Base-by-base conservation (phyloP, 2,888 invertebrate genomes). In the Xestia xanthographa region DNA sequence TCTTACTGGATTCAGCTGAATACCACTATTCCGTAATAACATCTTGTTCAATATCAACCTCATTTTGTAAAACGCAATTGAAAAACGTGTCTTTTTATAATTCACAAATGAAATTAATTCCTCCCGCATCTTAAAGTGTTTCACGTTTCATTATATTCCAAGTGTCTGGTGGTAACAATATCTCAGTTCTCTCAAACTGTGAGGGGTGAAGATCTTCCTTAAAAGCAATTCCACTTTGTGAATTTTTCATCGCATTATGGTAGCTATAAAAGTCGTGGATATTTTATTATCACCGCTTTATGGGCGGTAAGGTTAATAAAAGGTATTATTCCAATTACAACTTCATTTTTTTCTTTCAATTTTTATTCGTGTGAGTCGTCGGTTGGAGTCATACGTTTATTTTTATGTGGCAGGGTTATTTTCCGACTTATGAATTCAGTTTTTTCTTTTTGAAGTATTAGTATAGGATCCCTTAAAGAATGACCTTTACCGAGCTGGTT, bases 201-300 rank as follows among this genome's bases (percentile, higher is more conserved):
- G 50, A 75, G 73, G 74, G 67, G 71, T 74, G 83, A 86, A 85
- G 86, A 91, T 91, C 89, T 88, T 71, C 85, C 89, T 91, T 88
- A 89, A 92, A 93, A 92, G 93, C 92, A 94, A 94, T 94, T 92
- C 90, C 91, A 86, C 91, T 94, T 92, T 90, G 91, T 93, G 92
- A 94, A 95, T 95, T 94, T 95, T 94, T 94, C 94, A 94, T 94
- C 91, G 92, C 88, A 93, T 94, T 94, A 95, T 90, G 90, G 90
- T 78, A 86, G 92, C 90, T 91, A 94, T 95, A 95, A 95, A 94
- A 92, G 92, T 92, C 92, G 86, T 88, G 88, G 91, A 91, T 94
- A 92, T 93, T 94, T 93, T 93, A 93, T 93, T 92, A 92, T 91
- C 81, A 87, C 88, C 84, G 75, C 85, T 92, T 92, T 93, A 94